Conservation (phyloP, 2,797 vertebrate species). For the Pangasius macronema region DNA sequence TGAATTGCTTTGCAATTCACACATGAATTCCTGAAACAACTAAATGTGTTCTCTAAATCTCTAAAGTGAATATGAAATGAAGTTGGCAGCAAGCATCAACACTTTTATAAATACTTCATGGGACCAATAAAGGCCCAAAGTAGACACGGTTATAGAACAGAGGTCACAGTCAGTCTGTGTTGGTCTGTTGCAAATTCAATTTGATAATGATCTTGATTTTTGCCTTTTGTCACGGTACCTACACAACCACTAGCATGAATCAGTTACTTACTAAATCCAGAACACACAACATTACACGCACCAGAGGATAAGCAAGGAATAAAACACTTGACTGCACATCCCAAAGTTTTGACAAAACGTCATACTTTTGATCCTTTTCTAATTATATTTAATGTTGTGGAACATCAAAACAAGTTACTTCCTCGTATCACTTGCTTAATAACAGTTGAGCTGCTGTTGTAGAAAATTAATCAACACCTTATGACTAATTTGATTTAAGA, state of each 20-base stretch:
- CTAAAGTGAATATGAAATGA: constrained; percentile 5
- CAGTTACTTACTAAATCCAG: constrained; percentile 11
- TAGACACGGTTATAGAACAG: background rate
- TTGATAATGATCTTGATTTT: background rate
- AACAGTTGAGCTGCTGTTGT: background rate
- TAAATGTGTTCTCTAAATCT: background rate
- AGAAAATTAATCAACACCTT: background rate
- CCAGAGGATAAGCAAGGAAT: background rate
- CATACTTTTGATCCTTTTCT: background rate
- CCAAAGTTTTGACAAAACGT: background rate
- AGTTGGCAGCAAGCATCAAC: background rate
- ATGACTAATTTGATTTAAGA: background rate
- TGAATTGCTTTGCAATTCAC: constrained; percentile 6
- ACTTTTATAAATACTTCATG: background rate
- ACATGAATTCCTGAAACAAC: constrained; percentile 18
- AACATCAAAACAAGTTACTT: constrained; percentile 6
- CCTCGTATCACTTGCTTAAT: background rate
- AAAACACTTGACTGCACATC: constrained; percentile 14
- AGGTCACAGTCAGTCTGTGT: background rate
- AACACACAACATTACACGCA: background rate
- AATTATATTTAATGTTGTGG: constrained; percentile 10
- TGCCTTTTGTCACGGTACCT: background rate
- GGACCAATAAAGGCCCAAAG: background rate
- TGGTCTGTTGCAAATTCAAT: background rate
- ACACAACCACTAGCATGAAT: background rate